Conservation (phyloP, 1,140 invertebrate genomes). For the Limonius californicus region DNA sequence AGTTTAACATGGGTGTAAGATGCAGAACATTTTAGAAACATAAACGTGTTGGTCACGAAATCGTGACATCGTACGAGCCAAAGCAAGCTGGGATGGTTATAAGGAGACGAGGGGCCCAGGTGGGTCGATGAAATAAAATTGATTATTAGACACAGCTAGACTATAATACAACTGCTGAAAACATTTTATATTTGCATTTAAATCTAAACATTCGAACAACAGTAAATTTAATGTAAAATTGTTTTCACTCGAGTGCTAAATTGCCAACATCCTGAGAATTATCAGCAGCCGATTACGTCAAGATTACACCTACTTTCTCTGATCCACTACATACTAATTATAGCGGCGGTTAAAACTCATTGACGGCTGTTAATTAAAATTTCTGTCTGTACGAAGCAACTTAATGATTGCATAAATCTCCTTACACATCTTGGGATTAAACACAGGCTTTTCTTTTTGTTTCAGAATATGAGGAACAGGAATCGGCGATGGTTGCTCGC, state of each 20-base stretch:
- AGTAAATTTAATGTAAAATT: slow-evolving; percentile 7
- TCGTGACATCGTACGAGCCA: slow-evolving; percentile 16
- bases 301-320: slow-evolving; percentile 28
- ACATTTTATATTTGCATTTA: too few species aligned
- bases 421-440: background rate
- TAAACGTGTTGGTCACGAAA: slow-evolving; percentile 20
- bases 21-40: slow-evolving; percentile 18
- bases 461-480: slow-evolving; percentile 37
- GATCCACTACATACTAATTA: slow-evolving; percentile 18
- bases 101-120: slow-evolving; percentile 9
- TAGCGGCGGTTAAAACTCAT: slow-evolving; percentile 8
- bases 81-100: background rate
- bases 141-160: too few species aligned
- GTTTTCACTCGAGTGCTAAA: slow-evolving; percentile 2
- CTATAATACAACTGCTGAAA: too few species aligned
- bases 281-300: slow-evolving; percentile 23
- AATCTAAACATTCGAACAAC: too few species aligned
- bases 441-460: slow-evolving; percentile 19
- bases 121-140: slow-evolving; percentile 3
- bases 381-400: background rate
- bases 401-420: slow-evolving; percentile 8
- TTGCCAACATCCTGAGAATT: background rate
- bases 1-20: slow-evolving; percentile 14
- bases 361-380: slow-evolving; percentile 8
- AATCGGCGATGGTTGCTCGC: slow-evolving; percentile 37